These are phyloP conservation scores for Pegoplata infirma DNA, from an alignment of 2,888 invertebrate species.

Conservation along the genomic window DNA sequence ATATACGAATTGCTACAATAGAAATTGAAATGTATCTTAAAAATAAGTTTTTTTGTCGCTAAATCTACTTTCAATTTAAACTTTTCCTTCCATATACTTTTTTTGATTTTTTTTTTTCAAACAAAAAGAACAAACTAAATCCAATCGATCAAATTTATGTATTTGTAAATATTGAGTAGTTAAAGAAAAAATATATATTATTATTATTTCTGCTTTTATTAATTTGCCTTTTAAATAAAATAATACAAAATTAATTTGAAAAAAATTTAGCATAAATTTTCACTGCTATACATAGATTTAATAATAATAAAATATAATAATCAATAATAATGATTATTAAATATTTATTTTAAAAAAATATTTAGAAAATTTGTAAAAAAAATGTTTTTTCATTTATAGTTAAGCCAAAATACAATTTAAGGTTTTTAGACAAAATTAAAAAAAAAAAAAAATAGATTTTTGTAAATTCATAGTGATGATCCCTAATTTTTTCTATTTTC, in stretches of 20 bases:
- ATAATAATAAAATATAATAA: constrained; percentile 19
- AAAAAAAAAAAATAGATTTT: no score
- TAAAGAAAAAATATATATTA: constrained; percentile 11
- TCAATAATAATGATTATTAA: constrained; percentile 35
- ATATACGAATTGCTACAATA: not conserved
- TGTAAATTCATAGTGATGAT: no score
- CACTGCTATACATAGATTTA: constrained; percentile 41
- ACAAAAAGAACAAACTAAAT: constrained; percentile 41
- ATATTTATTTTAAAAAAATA: constrained; percentile 40
- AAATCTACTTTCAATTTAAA: constrained; percentile 22
- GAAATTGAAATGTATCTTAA: not conserved
- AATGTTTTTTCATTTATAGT: constrained; percentile 28
- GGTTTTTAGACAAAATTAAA: no score
- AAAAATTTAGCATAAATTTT: constrained; percentile 31
- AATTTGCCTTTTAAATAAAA: constrained; percentile 13
- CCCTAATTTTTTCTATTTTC: no score
- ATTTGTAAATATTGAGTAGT: constrained; percentile 57
- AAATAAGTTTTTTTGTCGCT: constrained; percentile 34
- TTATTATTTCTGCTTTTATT: constrained; percentile 7
- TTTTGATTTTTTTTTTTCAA: not conserved
- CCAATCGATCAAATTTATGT: constrained; percentile 51
- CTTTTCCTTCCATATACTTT: not conserved
- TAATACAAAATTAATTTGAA: not conserved
- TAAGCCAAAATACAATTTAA: no score
- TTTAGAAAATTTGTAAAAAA: constrained; percentile 36